Base-by-base conservation (phyloP, 2,888 invertebrate genomes). In the Listrodromus nycthemerus region DNA sequence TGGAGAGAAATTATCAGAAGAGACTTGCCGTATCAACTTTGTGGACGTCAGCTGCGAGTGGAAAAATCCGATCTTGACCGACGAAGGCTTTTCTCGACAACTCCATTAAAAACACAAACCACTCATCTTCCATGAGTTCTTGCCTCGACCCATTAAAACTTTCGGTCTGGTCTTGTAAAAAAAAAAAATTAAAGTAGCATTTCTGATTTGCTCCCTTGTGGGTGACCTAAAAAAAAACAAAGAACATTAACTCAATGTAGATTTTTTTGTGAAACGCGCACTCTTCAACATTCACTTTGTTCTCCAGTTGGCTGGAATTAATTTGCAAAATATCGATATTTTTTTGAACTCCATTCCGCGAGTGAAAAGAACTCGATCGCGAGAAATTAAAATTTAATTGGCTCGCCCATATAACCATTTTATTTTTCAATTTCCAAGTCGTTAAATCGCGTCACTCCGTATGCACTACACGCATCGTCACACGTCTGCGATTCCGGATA, bases 381-480 rank as follows among this genome's bases (percentile, higher is more conserved):
- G 19, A 30, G 30, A 30, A 50, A 10, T 67, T 45, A 67, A 69
- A 50, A 30, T 50, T 50, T 19, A n/a, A 69, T 52, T 50, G 52
- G 70, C 52, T 52, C 52, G 33, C 27, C 37, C 37, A 33, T 70
- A 33, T 21, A 52, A 52, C 52, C 19, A 55, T 70, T 70, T 52
- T 52, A 52, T 70, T 52, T 70, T 73, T 41, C n/a, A 45, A 58
- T 73, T 73, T 73, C 45, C 71, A 27, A 24, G 19, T n/a, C 58
- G 58, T n/a, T 10, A 58, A 73, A 45, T 73, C 27, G 27, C 58
- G 41, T n/a, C 27, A 45, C 10, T 73, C 24, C 16, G 41, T 4
- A 73, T n/a, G 58, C 27, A 27, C 30, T 3, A 19, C 50, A 5
- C 21, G 30, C 13, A 21, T 58, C 55, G 10, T 3, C 21, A 24